Conservation (phyloP, 2,113 vertebrate species). For the Lepus europaeus region DNA sequence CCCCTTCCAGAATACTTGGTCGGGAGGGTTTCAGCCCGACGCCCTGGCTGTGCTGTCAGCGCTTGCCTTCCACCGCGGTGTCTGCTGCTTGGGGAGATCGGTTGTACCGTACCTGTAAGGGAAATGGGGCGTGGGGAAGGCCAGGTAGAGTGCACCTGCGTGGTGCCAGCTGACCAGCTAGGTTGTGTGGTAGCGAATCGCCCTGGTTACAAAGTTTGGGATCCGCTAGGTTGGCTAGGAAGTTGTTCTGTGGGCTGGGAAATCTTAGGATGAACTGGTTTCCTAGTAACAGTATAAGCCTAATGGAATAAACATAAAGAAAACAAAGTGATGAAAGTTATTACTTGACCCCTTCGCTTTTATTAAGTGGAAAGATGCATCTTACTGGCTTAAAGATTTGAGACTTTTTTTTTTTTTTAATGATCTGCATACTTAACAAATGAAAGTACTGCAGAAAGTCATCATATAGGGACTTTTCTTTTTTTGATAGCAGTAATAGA, state of each 20-base stretch:
- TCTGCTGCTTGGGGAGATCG: not conserved
- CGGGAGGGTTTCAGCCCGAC: not conserved
- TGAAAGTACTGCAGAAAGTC: conserved; percentile 2
- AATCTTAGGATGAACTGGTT: conserved; percentile 59
- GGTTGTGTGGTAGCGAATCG: not conserved
- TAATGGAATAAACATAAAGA: conserved; percentile 70
- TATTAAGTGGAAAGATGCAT: conserved; percentile 67
- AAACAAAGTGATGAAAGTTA: conserved; percentile 70
- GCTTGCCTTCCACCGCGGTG: not conserved
- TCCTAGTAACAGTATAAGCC: conserved; percentile 67
- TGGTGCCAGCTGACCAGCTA: not conserved
- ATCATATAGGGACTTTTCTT: not conserved
- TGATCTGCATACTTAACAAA: not conserved
- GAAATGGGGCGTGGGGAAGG: not conserved
- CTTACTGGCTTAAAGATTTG: not conserved
- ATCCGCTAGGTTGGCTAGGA: not conserved
- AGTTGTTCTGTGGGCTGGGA: conserved; percentile 50
- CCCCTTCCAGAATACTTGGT: not conserved
- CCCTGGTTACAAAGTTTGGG: conserved; percentile 43
- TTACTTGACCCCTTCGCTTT: conserved; percentile 47
- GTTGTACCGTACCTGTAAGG: not conserved
- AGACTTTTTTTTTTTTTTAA: conserved; percentile 34
- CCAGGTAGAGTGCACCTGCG: not conserved
- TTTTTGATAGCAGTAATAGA: not conserved
- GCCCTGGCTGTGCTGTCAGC: not conserved